Evolutionary conservation across 2,888 invertebrate species (phyloP), one percentile per base, ranked within the genome.

Genomic region (Trichopria drosophilae): DNA sequence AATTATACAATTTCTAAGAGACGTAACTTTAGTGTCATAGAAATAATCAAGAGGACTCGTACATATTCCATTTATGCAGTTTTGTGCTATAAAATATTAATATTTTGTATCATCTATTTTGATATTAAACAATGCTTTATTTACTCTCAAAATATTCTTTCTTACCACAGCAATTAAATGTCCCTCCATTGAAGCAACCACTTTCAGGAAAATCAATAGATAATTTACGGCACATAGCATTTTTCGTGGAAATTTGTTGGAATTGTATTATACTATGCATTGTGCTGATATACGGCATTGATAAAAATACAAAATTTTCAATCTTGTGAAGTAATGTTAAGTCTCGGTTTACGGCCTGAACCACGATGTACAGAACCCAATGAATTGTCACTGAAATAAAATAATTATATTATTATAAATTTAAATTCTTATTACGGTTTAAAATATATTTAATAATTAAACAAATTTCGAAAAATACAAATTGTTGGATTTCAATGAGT

Each of bases 271-370:
- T 57, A 12, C 63, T 62, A 29, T 64, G 59, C 23, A 58, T 56
- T 19, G 65, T 56, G 42, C 63, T 64, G 32, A 65, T 22, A 18
- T 66, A 59, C 4, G 66, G 66, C 24, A 61, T 51, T 1, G 64
- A 28, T n/a, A 60, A 44, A 37, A 66, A 62, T 24, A 61, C 3
- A 9, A 40, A 16, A 12, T 58, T 63, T 36, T 64, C 59, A 16
- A 62, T 12, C 1, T 48, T 36, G 5, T 60, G 59, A 22, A 63
- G 56, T 10, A 15, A 6, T 1, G 53, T 35, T 28, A 45, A 6
- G 49, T 45, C n/a, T 50, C 19, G 19, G 12, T 54, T 1, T 56
- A 6, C 6, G 46, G 10, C 1, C 26, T 31, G 1, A 3, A 4
- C 4, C n/a, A 23, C 24, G 58, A 23, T 5, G 18, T 16, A 9